Evolutionary conservation across 1,140 invertebrate genomes (phyloP).

Genomic region (Manduca sexta): DNA sequence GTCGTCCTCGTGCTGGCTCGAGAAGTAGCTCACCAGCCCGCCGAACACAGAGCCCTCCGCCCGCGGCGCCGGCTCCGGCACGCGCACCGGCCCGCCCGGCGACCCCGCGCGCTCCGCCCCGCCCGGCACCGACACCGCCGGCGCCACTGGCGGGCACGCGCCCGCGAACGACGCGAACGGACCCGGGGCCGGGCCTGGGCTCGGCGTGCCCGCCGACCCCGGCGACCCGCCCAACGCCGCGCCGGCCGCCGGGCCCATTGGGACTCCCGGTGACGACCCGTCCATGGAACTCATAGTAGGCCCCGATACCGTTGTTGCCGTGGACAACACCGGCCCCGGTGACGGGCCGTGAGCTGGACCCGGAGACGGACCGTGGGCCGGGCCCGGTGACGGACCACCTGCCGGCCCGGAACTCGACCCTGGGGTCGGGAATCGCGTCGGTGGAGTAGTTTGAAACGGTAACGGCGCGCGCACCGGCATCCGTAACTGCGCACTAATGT

Average conservation of each 20-base stretch:
- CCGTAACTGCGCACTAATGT: slow-evolving; percentile 18
- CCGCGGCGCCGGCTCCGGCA: slow-evolving; percentile 13
- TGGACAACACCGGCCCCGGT: slow-evolving; percentile 41
- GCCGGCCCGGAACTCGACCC: too few relatives aligned
- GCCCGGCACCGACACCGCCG: slow-evolving; percentile 17
- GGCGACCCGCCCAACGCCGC: not conserved
- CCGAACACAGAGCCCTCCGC: slow-evolving; percentile 83
- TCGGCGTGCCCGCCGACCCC: slow-evolving; percentile 12
- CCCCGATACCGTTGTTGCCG: slow-evolving; percentile 12
- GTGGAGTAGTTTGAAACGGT: too few relatives aligned
- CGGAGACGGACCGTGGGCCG: not conserved
- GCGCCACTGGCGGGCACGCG: slow-evolving; percentile 8
- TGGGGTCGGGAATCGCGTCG: too few relatives aligned
- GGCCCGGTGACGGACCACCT: not conserved
- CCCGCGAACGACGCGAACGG: slow-evolving; percentile 56
- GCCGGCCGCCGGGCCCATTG: slow-evolving; percentile 17
- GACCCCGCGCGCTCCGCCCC: slow-evolving; percentile 13
- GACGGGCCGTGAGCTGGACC: slow-evolving; percentile 58
- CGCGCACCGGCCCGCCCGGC: slow-evolving; percentile 3
- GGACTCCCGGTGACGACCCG: slow-evolving; percentile 20
- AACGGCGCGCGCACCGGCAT: slow-evolving; percentile 18
- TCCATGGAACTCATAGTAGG: slow-evolving; percentile 17
- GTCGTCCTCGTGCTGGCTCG: slow-evolving; percentile 86
- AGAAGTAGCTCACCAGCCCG: slow-evolving; percentile 91
- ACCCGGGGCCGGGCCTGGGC: slow-evolving; percentile 36